Conservation (phyloP, 2,888 invertebrate species). For the Scaptomyza cyrtandrae region DNA sequence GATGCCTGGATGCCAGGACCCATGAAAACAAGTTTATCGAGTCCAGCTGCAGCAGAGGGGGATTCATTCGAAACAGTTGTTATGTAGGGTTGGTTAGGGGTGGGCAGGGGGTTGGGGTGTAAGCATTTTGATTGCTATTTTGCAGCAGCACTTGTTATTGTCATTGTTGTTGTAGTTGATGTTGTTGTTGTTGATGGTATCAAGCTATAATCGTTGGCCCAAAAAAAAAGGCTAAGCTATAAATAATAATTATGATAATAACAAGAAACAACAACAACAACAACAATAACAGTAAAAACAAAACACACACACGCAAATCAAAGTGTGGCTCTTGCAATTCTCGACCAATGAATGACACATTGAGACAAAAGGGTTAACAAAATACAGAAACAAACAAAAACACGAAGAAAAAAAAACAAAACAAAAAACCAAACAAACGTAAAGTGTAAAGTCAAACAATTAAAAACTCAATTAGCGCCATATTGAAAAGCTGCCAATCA, state of each 20-base stretch:
- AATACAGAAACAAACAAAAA: not conserved
- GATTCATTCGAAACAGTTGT: not conserved
- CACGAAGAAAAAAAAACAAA: not conserved
- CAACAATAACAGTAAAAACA: conserved; percentile 3
- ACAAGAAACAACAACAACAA: conserved; percentile 7
- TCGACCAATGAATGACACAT: conserved; percentile 50
- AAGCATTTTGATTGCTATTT: conserved; percentile 52
- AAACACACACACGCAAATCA: conserved; percentile 28
- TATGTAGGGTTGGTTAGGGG: not conserved
- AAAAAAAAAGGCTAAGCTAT: conserved; percentile 16
- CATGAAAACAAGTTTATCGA: conserved; percentile 68
- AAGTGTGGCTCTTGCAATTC: conserved; percentile 43
- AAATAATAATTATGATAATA: conserved; percentile 13
- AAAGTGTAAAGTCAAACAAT: conserved; percentile 76
- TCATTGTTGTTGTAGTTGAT: conserved; percentile 40
- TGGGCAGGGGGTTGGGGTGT: conserved; percentile 20
- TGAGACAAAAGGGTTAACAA: conserved; percentile 51
- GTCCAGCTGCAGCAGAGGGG: conserved; percentile 2
- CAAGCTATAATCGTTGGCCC: conserved; percentile 65
- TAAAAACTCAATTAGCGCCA: conserved; percentile 81
- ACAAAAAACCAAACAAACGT: not conserved
- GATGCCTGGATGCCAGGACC: conserved; percentile 45
- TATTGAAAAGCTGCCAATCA: conserved; percentile 78
- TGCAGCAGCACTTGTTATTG: conserved; percentile 32
- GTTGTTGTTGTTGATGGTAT: conserved; percentile 47